phyloP scores from a whole-genome alignment of 2,888 invertebrate genomes.

The Argyresthia albistria region DNA sequence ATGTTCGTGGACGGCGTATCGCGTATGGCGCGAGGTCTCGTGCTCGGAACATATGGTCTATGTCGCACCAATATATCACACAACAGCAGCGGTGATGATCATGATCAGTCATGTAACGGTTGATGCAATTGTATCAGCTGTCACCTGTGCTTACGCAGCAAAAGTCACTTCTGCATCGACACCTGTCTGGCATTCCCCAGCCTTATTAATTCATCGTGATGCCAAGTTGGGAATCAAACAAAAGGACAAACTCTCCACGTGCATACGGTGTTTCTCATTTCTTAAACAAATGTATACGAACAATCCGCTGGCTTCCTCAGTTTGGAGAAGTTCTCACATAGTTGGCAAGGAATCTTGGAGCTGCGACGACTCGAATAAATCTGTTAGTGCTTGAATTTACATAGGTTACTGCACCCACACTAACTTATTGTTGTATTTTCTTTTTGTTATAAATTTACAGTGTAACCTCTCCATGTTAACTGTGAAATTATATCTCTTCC shows the following conservation, averaged over 20 bases:
- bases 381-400: conserved; percentile 46
- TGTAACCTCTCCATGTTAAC: too few relatives aligned
- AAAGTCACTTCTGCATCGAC: too few relatives aligned
- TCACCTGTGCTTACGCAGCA: conserved; percentile 9
- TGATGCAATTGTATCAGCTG: conserved; percentile 19
- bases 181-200: not conserved
- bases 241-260: conserved; percentile 32
- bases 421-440: not conserved
- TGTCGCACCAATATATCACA: conserved; percentile 13
- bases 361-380: conserved; percentile 42
- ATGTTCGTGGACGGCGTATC: conserved; percentile 4
- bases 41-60: conserved; percentile 25
- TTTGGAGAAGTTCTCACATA: conserved; percentile 54
- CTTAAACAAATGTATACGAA: conserved; percentile 60
- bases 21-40: conserved; percentile 10
- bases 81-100: too few relatives aligned
- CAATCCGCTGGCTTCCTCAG: conserved; percentile 42
- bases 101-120: not conserved
- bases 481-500: too few relatives aligned
- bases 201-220: conserved; percentile 11
- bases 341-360: conserved; percentile 48
- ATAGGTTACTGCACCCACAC: conserved; percentile 32
- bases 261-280: conserved; percentile 40
- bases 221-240: conserved; percentile 23
- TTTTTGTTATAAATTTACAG: not conserved